Evolutionary conservation across 2,113 vertebrate species (phyloP).

Genomic region (Scortum barcoo): DNA sequence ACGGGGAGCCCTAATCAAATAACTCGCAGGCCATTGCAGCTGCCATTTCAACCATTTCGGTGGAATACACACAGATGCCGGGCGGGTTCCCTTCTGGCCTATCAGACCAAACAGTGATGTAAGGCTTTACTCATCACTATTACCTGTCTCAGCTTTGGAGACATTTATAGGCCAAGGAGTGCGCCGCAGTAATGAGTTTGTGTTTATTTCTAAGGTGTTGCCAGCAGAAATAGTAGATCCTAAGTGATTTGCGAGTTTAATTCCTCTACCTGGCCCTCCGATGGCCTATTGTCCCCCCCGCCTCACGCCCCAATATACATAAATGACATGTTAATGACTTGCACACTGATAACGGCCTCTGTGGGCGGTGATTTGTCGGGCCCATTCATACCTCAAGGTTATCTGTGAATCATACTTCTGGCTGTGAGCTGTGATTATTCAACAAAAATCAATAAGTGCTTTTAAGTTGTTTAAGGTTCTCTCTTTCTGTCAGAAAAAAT

Average conservation of each 20-base stretch:
- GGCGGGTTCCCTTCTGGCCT: constrained; percentile 67
- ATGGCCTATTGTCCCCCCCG: constrained; percentile 65
- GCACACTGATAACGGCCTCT: constrained; percentile 42
- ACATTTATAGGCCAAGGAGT: constrained; percentile 71
- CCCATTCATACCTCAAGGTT: constrained; percentile 58
- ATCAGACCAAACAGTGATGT: constrained; percentile 63
- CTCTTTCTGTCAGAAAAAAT: constrained; percentile 23
- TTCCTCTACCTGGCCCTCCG: constrained; percentile 70
- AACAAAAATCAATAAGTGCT: constrained; percentile 42
- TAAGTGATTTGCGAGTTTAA: constrained; percentile 80
- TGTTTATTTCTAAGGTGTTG: constrained; percentile 79
- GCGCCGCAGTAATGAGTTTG: constrained; percentile 72
- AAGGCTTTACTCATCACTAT: constrained; percentile 68
- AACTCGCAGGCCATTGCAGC: constrained; percentile 64
- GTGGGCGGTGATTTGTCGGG: constrained; percentile 57
- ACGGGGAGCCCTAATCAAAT: constrained; percentile 73
- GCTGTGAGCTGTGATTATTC: constrained; percentile 28
- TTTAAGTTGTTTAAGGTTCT: constrained; percentile 30
- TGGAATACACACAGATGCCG: constrained; percentile 69
- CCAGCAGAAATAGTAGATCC: constrained; percentile 68
- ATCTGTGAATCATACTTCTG: constrained; percentile 49
- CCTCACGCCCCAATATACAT: constrained; percentile 56
- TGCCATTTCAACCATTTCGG: constrained; percentile 65
- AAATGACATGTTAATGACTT: constrained; percentile 71
- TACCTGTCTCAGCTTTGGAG: constrained; percentile 65